Evolutionary conservation across 1,140 invertebrate species (phyloP), one percentile per base, ranked within the genome.

Genomic region (Radopholus similis): DNA sequence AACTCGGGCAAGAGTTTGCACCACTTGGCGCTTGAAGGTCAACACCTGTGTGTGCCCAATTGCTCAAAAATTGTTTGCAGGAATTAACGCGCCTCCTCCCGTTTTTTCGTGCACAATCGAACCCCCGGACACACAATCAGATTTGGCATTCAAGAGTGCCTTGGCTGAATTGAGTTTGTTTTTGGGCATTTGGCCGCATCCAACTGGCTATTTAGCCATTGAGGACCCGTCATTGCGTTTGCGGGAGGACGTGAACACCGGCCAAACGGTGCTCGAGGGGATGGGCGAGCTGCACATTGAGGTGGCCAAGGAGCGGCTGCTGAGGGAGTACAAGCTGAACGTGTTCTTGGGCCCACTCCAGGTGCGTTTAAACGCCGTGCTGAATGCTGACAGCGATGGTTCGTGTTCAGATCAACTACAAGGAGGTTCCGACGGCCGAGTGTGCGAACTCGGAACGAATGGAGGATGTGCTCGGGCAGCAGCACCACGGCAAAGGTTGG

Each of bases 271-370:
- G 56, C 37, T 81, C 18, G 80, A 80, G 53, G 75, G 64, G 0
- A 97, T 97, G 94, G 95, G 95, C 6, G 93, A 98, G 84, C 85
- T 98, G 4, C 95, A 99, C 83, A 85, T 98, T 64, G 93, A 97
- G 76, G 90, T 97, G 51, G 90, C 97, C 37, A 90, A 90, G 76
- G 90, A 94, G 73, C 85, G 92, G 59, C 89, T 96, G 28, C 83
- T 86, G 54, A 88, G 87, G 56, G 93, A 98, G 75, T 97, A 92
- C 83, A 91, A 91, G 83, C 88, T 97, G 56, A 90, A 97, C 38
- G 92, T 88, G 2, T 90, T 94, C 72, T 82, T 97, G n/a, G 95
- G 95, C 1, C 88, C 90, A 0, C 83, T 97, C n/a, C 91, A 94
- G 85, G 93, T 98, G 53, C 9, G 18, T 63, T 8, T 23, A 60